These are phyloP conservation scores for Molanna angustata DNA, from an alignment of 2,888 invertebrate genomes.

Conservation along the genomic window DNA sequence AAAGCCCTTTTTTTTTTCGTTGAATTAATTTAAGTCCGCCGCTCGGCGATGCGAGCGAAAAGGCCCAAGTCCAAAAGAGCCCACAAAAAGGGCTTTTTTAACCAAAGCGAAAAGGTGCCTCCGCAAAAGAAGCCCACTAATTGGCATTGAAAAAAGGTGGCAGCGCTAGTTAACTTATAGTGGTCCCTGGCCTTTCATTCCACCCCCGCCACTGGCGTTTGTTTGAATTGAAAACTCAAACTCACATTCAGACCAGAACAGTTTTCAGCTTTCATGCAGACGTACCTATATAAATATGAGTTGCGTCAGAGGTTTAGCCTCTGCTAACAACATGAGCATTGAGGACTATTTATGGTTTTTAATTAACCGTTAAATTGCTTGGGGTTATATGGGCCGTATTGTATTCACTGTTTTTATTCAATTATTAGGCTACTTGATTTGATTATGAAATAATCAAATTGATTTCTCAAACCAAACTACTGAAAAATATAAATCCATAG, in stretches of 20 bases:
- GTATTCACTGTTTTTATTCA: too few relatives aligned
- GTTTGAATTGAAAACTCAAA: not conserved
- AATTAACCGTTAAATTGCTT: too few relatives aligned
- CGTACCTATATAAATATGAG: too few relatives aligned
- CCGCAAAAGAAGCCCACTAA: constrained; percentile 52
- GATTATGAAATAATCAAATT: too few relatives aligned
- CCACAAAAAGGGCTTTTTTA: constrained; percentile 8
- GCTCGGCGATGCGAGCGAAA: constrained; percentile 16
- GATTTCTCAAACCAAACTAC: too few relatives aligned
- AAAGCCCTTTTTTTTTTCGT: constrained; percentile 19
- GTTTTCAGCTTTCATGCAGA: not conserved
- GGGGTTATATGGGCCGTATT: too few relatives aligned
- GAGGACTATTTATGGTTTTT: too few relatives aligned
- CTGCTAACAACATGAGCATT: too few relatives aligned
- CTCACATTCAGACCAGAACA: too few relatives aligned
- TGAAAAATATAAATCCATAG: too few relatives aligned
- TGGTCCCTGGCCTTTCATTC: constrained; percentile 22
- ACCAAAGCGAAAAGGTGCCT: constrained; percentile 34
- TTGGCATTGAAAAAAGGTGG: constrained; percentile 60
- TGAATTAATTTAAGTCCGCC: constrained; percentile 19
- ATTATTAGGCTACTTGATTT: too few relatives aligned
- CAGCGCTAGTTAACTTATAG: constrained; percentile 29
- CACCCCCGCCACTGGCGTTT: not conserved
- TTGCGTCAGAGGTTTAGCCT: too few relatives aligned
- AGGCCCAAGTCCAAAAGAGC: constrained; percentile 12